Base-by-base conservation (phyloP, 2,797 vertebrate genomes). In the Tadarida brasiliensis region DNA sequence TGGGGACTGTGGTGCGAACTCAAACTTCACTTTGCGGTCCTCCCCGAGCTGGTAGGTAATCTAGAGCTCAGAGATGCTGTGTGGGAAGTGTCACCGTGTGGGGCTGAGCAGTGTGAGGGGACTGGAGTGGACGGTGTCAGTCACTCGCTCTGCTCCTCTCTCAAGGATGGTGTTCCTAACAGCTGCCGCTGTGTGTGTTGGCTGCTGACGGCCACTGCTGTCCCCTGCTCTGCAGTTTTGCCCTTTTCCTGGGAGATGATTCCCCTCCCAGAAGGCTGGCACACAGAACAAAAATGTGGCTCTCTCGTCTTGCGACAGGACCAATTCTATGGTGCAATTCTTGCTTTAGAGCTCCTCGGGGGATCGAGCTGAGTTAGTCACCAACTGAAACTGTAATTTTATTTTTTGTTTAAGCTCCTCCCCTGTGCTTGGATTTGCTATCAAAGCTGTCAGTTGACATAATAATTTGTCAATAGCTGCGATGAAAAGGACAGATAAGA, bases 401-500 rank as follows among this genome's bases (percentile, higher is more conserved):
- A 12, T 35, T 26, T 54, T 7, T 17, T 11, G 47, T 28, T 9
- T 77, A 39, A 0, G 30, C 67, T 83, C 67, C 39, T 71, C 7
- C 1, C 12, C 5, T 35, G 19, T 22, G 19, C 9, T 11, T 74
- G 19, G 4, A 47, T 74, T 94, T 81, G 51, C 12, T 70, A 74
- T 39, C 26, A 78, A n/a, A 80, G 35, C 17, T 90, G 35, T 73
- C 90, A 71, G 33, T 30, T 59, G 30, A 54, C 91, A 65, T 16
- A 24, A 30, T 54, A 83, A 80, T 56, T 47, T 59, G 59, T 70
- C 80, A 90, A n/a, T 54, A 86, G 33, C 85, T 94, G 80, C 68
- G 83, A 65, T 94, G 77, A 96, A 87, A 67, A 84, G 15, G 67
- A 92, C 30, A 88, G 83, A 92, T 61, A 61, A 83, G 87, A 94